phyloP scores from a whole-genome alignment of 2,888 invertebrate genomes.

The Silvanus unidentatus region DNA sequence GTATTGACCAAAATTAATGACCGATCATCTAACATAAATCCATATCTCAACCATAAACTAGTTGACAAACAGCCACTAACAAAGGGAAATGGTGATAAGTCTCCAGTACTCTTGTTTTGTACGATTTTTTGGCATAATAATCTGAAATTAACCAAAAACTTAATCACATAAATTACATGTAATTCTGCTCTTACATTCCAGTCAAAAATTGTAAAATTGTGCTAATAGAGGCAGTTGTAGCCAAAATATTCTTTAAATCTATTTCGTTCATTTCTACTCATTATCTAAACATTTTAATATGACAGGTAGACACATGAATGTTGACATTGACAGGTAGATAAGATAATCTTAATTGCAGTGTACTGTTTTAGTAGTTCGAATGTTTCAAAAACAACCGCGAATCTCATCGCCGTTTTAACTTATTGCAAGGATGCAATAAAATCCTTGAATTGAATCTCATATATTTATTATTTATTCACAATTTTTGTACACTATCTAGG shows the following conservation, averaged over 20 bases:
- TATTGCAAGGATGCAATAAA: too few relatives aligned
- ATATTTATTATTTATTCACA: slow-evolving; percentile 20
- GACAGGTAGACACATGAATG: too few relatives aligned
- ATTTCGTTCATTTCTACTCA: slow-evolving; percentile 41
- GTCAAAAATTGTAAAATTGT: slow-evolving; percentile 80
- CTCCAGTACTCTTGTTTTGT: slow-evolving; percentile 67
- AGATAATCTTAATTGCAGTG: too few relatives aligned
- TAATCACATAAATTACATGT: slow-evolving; percentile 6
- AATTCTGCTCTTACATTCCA: slow-evolving; percentile 64
- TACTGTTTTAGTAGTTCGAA: too few relatives aligned
- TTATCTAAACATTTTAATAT: too few relatives aligned
- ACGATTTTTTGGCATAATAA: slow-evolving; percentile 72
- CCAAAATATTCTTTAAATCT: slow-evolving; percentile 47
- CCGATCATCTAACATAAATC: slow-evolving; percentile 63
- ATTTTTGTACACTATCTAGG: slow-evolving; percentile 30
- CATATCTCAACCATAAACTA: slow-evolving; percentile 76
- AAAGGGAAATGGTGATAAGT: slow-evolving; percentile 71
- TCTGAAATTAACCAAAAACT: slow-evolving; percentile 48
- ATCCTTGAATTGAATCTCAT: slow-evolving; percentile 3
- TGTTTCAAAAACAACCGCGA: too few relatives aligned
- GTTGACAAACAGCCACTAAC: slow-evolving; percentile 71
- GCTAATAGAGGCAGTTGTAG: slow-evolving; percentile 62
- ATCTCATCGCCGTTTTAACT: too few relatives aligned
- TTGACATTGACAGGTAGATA: too few relatives aligned
- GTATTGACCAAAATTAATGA: slow-evolving; percentile 70